These are phyloP conservation scores for Neodon shergylaensis DNA, from an alignment of 2,113 vertebrate species.

Conservation along the genomic window DNA sequence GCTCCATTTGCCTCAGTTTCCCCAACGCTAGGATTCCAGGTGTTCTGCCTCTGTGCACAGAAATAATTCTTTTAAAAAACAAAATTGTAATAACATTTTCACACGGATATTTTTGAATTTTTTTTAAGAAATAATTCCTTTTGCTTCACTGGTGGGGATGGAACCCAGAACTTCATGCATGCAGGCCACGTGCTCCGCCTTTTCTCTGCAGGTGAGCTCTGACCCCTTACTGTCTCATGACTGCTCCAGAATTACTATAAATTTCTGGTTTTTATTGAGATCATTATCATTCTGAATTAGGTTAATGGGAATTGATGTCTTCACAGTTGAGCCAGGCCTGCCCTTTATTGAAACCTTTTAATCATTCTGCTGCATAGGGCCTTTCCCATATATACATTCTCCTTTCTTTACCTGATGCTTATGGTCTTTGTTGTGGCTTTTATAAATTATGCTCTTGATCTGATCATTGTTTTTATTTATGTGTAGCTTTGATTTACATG, in stretches of 20 bases:
- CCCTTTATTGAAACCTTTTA: not conserved
- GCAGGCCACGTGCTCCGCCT: not conserved
- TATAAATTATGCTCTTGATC: not conserved
- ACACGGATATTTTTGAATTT: not conserved
- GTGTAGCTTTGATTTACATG: not conserved
- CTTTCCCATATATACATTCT: not conserved
- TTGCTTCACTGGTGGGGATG: not conserved
- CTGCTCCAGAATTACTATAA: not conserved
- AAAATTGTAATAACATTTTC: not conserved
- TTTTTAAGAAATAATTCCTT: conserved; percentile 4
- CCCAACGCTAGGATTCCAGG: not conserved
- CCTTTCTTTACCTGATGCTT: not conserved
- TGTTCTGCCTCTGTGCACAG: not conserved
- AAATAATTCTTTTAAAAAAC: not conserved
- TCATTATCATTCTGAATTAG: not conserved
- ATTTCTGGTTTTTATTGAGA: not conserved
- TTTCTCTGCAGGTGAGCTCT: not conserved
- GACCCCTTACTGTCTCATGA: not conserved
- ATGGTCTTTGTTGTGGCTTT: not conserved
- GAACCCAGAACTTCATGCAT: not conserved
- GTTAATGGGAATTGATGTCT: not conserved
- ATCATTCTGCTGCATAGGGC: not conserved
- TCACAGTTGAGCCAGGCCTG: not conserved
- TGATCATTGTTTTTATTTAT: not conserved
- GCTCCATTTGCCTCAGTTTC: not conserved